Base-by-base conservation (phyloP, 64 coral and sea anemone species). In the Trachythela sp. region DNA sequence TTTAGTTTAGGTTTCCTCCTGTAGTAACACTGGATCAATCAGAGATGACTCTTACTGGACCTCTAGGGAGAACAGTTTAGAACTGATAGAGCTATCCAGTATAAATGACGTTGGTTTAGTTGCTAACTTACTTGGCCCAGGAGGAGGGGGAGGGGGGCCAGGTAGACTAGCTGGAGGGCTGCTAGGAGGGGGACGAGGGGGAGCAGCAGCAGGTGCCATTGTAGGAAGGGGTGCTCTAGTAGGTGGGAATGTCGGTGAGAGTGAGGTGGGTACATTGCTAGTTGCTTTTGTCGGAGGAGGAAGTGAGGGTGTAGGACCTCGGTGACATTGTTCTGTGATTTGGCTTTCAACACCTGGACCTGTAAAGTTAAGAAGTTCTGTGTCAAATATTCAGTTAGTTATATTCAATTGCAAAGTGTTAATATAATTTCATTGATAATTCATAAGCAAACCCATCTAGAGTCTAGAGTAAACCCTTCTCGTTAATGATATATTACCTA, bases 221-320 rank as follows among this genome's bases (percentile, higher is more conserved):
- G 84, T 48, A 17, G 59, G 85, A 2, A 39, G 9, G 18, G 49
- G 17, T 76, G 70, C 37, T 43, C 50, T 38, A 33, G 88, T 54
- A 0, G 85, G 54, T 22, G 89, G 24, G 4, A 84, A 17, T 35
- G 77, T n/a, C 10, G 50, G 8, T 10, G 76, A 85, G 38, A 86
- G 93, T n/a, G 86, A 39, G 18, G 94, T 83, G 34, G 85, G 68
- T 48, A 85, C 54, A 37, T 80, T 80, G 75, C 75, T 80, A 80
- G 90, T 88, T 58, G 87, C 80, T 77, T 92, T 87, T 87, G 92
- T 88, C 13, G 84, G 89, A 22, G 89, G 83, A 15, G 90, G 86
- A 18, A 90, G 87, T 20, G 89, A 40, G 10, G 88, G 88, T 33
- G 15, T 77, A 22, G 88, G 88, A 11, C 88, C 88, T 18, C 88